phyloP scores from a whole-genome alignment of 2,888 invertebrate species.

The Bombylius major region DNA sequence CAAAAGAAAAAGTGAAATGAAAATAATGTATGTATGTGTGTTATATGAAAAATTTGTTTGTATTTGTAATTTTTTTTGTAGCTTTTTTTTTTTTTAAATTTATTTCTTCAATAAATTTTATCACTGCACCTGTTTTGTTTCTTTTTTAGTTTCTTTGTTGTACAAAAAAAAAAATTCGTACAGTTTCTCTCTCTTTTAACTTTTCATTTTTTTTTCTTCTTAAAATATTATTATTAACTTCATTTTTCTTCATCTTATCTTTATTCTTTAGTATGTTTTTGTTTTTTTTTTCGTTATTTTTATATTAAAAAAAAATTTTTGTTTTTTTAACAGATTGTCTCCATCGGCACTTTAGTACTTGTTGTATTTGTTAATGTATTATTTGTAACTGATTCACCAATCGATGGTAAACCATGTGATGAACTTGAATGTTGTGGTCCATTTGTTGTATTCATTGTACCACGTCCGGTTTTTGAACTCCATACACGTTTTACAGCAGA shows the following conservation, averaged over 20 bases:
- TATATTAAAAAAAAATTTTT: neutral
- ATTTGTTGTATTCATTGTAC: slow-evolving; percentile 44
- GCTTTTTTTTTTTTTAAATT: too few species aligned
- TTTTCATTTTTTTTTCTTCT: neutral
- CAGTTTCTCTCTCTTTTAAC: too few species aligned
- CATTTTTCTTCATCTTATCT: neutral
- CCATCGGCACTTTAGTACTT: slow-evolving; percentile 43
- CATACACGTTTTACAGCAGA: slow-evolving; percentile 53
- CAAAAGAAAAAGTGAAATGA: too few species aligned
- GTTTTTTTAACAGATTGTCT: slow-evolving; percentile 44
- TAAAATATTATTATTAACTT: neutral
- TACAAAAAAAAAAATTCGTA: too few species aligned
- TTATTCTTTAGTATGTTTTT: neutral
- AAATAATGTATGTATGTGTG: too few species aligned
- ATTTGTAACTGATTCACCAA: slow-evolving; percentile 63
- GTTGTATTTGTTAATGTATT: slow-evolving; percentile 50
- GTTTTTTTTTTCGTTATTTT: neutral
- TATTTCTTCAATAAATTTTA: too few species aligned
- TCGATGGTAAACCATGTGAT: slow-evolving; percentile 69
- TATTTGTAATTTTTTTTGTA: too few species aligned
- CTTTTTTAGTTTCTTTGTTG: neutral
- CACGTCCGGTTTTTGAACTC: slow-evolving; percentile 44
- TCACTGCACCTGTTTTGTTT: neutral
- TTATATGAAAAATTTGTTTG: too few species aligned
- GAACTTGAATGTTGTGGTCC: slow-evolving; percentile 58